Evolutionary conservation across 1,140 invertebrate species (phyloP).

Genomic region (Drosophila sechellia): DNA sequence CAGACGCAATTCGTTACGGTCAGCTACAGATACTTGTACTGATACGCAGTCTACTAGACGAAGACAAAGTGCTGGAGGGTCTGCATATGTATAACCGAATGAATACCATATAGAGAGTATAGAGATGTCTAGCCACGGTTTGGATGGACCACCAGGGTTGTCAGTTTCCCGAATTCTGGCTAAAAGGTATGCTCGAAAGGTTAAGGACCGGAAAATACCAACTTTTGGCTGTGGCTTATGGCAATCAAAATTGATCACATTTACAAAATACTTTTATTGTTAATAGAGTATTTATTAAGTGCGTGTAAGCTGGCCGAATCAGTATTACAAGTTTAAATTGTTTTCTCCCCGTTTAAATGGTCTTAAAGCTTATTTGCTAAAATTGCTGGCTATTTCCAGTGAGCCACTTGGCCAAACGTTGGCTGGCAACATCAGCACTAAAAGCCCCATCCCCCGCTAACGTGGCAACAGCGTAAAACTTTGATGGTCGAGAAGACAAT

Average conservation of each 20-base stretch:
- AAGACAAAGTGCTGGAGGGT: constrained; percentile 13
- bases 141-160: constrained; percentile 4
- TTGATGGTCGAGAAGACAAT: constrained; percentile 41
- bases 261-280: no score
- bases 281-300: not conserved
- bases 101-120: not conserved
- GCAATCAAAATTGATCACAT: not conserved
- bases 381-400: constrained; percentile 7
- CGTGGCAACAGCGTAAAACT: constrained; percentile 67
- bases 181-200: not conserved
- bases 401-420: constrained; percentile 16
- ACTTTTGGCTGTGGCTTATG: not conserved
- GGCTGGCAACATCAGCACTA: constrained; percentile 9
- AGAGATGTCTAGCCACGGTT: constrained; percentile 31
- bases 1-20: constrained; percentile 78
- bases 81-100: not conserved
- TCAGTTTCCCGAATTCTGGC: not conserved
- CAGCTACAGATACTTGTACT: constrained; percentile 63
- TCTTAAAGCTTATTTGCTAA: not conserved
- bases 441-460: constrained; percentile 13
- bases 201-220: constrained; percentile 4
- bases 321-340: not conserved
- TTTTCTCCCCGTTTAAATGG: not conserved
- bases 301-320: not conserved
- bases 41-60: constrained; percentile 25